Evolutionary conservation across 2,113 vertebrate species (phyloP), one percentile per base, ranked within the genome.

Genomic region (Caloenas nicobarica): DNA sequence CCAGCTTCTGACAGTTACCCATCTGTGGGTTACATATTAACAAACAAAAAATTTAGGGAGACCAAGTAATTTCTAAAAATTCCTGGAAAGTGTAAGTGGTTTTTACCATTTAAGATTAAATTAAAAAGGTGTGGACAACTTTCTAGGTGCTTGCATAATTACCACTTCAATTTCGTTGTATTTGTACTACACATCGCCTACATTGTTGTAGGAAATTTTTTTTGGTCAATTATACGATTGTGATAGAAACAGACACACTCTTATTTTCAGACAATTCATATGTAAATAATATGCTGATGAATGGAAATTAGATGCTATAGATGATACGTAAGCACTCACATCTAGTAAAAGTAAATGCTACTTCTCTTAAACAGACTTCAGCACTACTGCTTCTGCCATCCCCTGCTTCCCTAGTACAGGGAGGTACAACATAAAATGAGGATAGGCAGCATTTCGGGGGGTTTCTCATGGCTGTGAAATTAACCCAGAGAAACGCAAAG

Each of bases 201-300:
- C 80, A 71, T 46, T 89, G 87, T 87, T 89, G 48, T 28, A 57
- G 69, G 48, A 80, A 82, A 21, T 91, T 96, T 96, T 96, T 95
- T 96, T 96, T 96, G 22, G 90, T 92, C 94, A 97, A 65, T 92
- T 88, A 88, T 94, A 96, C 86, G 95, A 95, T 19, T 93, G 89
- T 81, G 97, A 96, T 88, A 97, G 96, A 97, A 98, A 97, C 83
- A 97, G 96, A 95, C 86, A 93, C 80, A 87, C 92, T 95, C 95
- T 96, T 97, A 96, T 93, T 97, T 98, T 94, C 64, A 89, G 84
- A 96, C 93, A 74, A 98, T 98, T 98, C 96, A 95, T 97, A 98
- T 98, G 98, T 97, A 98, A 98, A 98, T 98, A 94, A 84, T 96
- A 98, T 98, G 97, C 96, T 98, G 97, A 98, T 97, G 93, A 97